These are phyloP conservation scores for Denticeps clupeoides DNA, from an alignment of 2,797 vertebrate genomes.

Conservation along the genomic window DNA sequence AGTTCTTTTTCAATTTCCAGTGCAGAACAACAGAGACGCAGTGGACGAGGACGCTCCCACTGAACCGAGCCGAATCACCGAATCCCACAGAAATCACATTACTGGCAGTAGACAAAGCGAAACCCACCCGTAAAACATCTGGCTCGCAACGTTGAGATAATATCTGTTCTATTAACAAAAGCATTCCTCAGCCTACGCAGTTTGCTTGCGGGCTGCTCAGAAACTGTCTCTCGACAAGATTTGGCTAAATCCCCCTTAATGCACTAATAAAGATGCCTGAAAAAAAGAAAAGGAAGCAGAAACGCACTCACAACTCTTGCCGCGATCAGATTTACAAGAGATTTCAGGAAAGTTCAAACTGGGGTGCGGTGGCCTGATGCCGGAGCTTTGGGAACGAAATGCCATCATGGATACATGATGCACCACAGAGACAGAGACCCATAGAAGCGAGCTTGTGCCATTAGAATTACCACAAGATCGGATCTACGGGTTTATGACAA, in stretches of 20 bases:
- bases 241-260: background rate
- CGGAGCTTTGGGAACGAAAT: constrained; percentile 8
- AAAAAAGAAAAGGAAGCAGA: background rate
- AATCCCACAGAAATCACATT: background rate
- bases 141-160: background rate
- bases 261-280: background rate
- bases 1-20: background rate
- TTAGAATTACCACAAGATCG: constrained; percentile 97
- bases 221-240: background rate
- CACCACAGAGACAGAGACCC: constrained; percentile 97
- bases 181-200: too few relatives aligned
- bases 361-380: background rate
- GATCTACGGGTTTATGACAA: constrained; percentile 99
- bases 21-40: background rate
- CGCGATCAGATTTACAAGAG: constrained; percentile 1
- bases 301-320: background rate
- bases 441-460: constrained; percentile 97
- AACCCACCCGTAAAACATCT: background rate
- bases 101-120: background rate
- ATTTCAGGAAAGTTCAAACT: constrained; percentile 7
- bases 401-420: constrained; percentile 32
- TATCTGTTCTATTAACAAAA: background rate
- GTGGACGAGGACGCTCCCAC: background rate
- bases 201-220: background rate
- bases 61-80: background rate